Percentiles rank a stretch among this genome's conserved stretches.
Evolutionary conservation across 1,140 invertebrate genomes (phyloP).

Genomic region (Drosophila kanapiae): DNA sequence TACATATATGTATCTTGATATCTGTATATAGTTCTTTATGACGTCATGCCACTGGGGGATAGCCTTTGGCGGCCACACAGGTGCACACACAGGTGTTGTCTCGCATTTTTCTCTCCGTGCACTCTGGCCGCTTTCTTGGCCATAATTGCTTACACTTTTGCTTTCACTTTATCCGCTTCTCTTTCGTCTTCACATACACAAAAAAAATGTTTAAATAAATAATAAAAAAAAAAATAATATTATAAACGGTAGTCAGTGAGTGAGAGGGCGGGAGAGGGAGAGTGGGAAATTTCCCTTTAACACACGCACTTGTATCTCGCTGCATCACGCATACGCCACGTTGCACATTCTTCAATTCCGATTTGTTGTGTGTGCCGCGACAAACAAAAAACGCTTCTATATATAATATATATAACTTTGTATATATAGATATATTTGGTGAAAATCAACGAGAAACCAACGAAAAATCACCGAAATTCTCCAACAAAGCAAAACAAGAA

Average conservation of each 20-base stretch:
- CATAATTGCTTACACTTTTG: constrained; percentile 31
- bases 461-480: constrained; percentile 18
- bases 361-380: constrained; percentile 37
- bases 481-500: constrained; percentile 40
- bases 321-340: constrained; percentile 69
- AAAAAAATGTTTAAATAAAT: constrained; percentile 13
- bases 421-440: constrained; percentile 11
- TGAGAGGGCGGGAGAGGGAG: not conserved
- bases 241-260: not conserved
- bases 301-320: constrained; percentile 53
- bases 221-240: not conserved
- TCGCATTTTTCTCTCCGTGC: constrained; percentile 1
- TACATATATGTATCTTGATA: not conserved
- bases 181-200: constrained; percentile 12
- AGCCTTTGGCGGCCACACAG: constrained; percentile 8
- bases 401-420: not conserved
- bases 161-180: constrained; percentile 15
- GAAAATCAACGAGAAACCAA: no score
- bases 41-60: constrained; percentile 20
- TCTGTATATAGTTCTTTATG: constrained; percentile 21
- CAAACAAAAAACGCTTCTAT: constrained; percentile 15
- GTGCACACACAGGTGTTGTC: constrained; percentile 32
- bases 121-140: constrained; percentile 3
- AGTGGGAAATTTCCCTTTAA: not conserved
- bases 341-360: constrained; percentile 42